Evolutionary conservation across 2,888 invertebrate species (phyloP).

Genomic region (Mimumesa dahlbomi): DNA sequence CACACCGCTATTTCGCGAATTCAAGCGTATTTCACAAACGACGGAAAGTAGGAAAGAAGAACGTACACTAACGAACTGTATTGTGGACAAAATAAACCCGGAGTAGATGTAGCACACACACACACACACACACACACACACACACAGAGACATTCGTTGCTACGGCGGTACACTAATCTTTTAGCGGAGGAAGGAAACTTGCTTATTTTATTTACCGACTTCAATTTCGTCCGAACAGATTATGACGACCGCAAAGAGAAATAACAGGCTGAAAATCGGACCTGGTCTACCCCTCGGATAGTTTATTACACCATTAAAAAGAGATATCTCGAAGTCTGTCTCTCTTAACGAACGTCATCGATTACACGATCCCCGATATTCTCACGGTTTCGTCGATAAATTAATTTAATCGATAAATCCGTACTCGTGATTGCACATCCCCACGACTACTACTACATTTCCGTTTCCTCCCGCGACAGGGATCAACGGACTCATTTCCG

Average conservation of each 20-base stretch:
- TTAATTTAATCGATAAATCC: not conserved
- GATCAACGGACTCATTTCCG: conserved; percentile 38
- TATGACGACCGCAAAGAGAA: conserved; percentile 29
- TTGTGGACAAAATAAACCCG: conserved; percentile 43
- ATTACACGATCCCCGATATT: not conserved
- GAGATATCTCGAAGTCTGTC: not conserved
- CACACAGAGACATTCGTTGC: conserved; percentile 1
- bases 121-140: no score
- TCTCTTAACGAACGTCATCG: no score
- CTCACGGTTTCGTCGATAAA: not conserved
- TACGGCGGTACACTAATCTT: conserved; percentile 13
- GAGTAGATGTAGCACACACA: conserved; percentile 9
- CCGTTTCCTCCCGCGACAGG: conserved; percentile 7
- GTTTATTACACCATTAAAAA: not conserved
- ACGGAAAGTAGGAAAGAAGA: conserved; percentile 16
- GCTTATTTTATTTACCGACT: conserved; percentile 43
- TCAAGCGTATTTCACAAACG: not conserved
- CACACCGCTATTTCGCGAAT: not conserved
- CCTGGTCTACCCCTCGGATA: no score
- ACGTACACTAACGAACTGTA: conserved; percentile 48
- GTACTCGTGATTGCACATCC: not conserved
- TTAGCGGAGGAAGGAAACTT: conserved; percentile 11
- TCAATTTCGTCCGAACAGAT: conserved; percentile 34
- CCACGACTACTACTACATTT: conserved; percentile 11
- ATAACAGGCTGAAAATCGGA: conserved; percentile 1